Evolutionary conservation across 2,113 vertebrate genomes (phyloP).

Genomic region (Pelecanoides urinatrix): DNA sequence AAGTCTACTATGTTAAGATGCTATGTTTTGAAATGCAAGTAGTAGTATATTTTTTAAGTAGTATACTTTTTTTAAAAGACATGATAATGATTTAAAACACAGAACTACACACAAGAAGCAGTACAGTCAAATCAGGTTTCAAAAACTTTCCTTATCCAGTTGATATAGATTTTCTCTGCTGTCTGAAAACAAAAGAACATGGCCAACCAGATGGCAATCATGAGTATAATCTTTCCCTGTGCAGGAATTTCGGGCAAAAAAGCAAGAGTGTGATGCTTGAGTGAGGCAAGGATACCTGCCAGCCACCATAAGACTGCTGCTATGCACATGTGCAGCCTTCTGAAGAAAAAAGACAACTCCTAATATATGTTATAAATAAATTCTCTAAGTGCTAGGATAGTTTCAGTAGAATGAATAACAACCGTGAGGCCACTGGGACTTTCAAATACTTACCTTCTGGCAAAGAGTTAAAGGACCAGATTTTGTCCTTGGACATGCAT

Average conservation of each 20-base stretch:
- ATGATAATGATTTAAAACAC: background rate
- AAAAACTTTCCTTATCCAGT: background rate
- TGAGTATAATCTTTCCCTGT: background rate
- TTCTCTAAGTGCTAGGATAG: conserved; percentile 16
- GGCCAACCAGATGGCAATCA: conserved; percentile 9
- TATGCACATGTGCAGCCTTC: conserved; percentile 23
- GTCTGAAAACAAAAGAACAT: background rate
- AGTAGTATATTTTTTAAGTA: background rate
- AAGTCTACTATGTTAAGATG: background rate
- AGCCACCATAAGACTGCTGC: conserved; percentile 23
- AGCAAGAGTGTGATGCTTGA: background rate
- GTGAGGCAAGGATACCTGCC: conserved; percentile 41
- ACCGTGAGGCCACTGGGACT: background rate
- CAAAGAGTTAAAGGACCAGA: background rate
- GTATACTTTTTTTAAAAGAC: background rate
- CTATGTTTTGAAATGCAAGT: background rate
- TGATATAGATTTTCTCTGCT: background rate
- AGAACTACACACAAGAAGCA: background rate
- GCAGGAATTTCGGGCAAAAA: conserved; percentile 25
- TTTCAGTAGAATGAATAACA: conserved; percentile 43
- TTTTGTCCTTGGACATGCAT: background rate
- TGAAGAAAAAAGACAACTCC: conserved; percentile 13
- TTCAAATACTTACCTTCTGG: conserved; percentile 27
- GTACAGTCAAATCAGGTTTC: background rate
- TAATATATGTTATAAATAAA: conserved; percentile 52